Evolutionary conservation across 2,113 vertebrate genomes (phyloP).

Genomic region (Xerus inauris): DNA sequence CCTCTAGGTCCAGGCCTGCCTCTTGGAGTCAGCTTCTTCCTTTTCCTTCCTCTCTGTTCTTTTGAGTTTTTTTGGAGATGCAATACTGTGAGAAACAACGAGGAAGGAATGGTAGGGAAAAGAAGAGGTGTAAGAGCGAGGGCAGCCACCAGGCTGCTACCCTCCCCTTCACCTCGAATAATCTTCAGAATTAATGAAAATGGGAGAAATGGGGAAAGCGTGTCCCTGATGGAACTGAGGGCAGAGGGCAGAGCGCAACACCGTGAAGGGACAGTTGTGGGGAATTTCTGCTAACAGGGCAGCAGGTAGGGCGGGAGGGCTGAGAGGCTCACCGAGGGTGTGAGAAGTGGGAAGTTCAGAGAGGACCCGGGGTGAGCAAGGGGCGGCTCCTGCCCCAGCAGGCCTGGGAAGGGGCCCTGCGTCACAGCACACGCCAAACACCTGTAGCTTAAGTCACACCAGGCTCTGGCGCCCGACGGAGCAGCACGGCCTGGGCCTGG

Average conservation of each 20-base stretch:
- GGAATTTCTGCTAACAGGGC: background rate
- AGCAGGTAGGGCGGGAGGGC: background rate
- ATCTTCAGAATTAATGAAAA: background rate
- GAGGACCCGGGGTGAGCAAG: accelerated
- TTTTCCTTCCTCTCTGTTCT: background rate
- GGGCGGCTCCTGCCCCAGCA: background rate
- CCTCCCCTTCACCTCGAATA: background rate
- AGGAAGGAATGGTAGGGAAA: background rate
- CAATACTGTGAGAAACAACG: background rate
- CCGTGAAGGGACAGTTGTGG: background rate
- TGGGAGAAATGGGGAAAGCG: background rate
- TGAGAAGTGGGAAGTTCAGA: background rate
- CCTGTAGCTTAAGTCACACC: accelerated
- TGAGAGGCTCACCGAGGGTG: accelerated
- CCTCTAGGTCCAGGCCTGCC: background rate
- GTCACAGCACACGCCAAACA: background rate
- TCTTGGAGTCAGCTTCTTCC: background rate
- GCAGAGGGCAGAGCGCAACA: accelerated
- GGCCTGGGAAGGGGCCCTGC: background rate
- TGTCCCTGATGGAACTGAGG: background rate
- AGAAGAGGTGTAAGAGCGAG: background rate
- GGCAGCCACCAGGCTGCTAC: background rate
- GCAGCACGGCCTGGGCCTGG: too few species aligned
- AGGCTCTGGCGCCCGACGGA: background rate
- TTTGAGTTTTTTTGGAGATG: background rate